phyloP scores from a whole-genome alignment of 2,113 vertebrate species.

The Ictidomys tridecemlineatus region DNA sequence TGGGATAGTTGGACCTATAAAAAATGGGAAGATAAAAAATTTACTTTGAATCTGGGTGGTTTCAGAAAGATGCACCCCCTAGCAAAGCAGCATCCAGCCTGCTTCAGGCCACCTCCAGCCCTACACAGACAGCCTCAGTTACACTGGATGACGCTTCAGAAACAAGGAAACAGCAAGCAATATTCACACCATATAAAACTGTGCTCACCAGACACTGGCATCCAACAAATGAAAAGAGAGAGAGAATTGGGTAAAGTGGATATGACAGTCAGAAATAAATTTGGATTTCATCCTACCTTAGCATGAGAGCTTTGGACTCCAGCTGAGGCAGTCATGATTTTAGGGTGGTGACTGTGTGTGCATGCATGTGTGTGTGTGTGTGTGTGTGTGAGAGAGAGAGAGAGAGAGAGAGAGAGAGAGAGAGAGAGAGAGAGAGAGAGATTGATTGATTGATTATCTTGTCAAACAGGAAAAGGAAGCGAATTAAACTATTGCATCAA shows the following conservation, averaged over 20 bases:
- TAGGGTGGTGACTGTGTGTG: neutral
- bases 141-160: neutral
- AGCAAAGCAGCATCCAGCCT: neutral
- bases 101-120: accelerated
- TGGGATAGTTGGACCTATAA: neutral
- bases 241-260: neutral
- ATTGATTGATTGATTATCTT: neutral
- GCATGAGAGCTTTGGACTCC: neutral
- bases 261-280: neutral
- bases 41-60: neutral
- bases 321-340: neutral
- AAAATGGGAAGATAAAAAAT: neutral
- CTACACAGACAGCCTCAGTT: too few relatives aligned
- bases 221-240: neutral
- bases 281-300: neutral
- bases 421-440: too few relatives aligned
- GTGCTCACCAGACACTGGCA: neutral
- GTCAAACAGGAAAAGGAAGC: neutral
- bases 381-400: too few relatives aligned
- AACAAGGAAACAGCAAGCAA: neutral
- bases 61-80: neutral
- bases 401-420: too few relatives aligned
- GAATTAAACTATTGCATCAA: neutral
- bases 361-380: neutral
- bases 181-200: neutral